Conservation (phyloP, 2,888 invertebrate species). For the Esperia sulphurella region DNA sequence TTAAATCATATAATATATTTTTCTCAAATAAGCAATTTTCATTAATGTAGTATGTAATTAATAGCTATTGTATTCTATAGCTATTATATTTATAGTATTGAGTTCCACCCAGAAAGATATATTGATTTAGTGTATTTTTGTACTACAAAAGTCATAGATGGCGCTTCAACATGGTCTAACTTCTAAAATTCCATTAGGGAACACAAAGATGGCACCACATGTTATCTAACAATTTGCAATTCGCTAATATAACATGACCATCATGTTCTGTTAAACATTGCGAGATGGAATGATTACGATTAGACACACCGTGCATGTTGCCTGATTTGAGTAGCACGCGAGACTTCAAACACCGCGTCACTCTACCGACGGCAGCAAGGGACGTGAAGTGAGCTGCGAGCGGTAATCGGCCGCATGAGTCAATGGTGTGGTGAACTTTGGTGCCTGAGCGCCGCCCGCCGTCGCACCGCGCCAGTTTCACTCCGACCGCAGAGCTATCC, state of each 20-base stretch:
- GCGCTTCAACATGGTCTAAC: conserved; percentile 5
- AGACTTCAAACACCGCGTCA: conserved; percentile 18
- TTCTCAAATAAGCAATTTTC: neutral
- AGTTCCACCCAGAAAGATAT: neutral
- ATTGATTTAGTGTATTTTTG: too few species aligned
- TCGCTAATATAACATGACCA: neutral
- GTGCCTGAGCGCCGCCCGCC: conserved; percentile 17
- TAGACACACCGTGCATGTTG: neutral
- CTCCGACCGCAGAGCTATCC: conserved; percentile 26
- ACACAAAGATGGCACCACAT: conserved; percentile 6
- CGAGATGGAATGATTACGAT: neutral
- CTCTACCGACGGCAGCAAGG: conserved; percentile 16
- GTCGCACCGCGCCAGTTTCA: conserved; percentile 19
- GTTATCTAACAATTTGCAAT: neutral
- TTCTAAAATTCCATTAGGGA: neutral
- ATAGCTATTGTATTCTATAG: too few species aligned
- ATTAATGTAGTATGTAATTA: too few species aligned
- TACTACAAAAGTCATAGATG: conserved; percentile 8
- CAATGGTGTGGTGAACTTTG: conserved; percentile 24
- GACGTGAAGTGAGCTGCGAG: conserved; percentile 54
- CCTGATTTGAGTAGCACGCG: conserved; percentile 29
- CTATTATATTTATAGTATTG: too few species aligned
- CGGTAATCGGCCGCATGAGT: conserved; percentile 37
- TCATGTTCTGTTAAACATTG: neutral
- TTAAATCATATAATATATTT: conserved; percentile 14